Base-by-base conservation (phyloP, 2,113 vertebrate species). In the Poeciliopsis turrubarensis region DNA sequence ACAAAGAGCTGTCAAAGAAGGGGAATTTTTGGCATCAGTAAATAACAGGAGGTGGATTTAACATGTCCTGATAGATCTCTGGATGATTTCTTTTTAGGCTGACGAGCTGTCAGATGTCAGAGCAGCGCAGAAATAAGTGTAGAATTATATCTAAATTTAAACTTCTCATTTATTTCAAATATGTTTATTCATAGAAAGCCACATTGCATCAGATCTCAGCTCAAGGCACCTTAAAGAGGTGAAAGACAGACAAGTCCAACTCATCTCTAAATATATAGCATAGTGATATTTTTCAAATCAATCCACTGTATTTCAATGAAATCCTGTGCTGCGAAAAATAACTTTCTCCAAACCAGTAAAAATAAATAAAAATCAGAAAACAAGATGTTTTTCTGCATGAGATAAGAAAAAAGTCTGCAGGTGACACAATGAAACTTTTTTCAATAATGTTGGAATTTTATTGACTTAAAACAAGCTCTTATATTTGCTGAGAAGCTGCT, bases 51-150 rank as follows among this genome's bases (percentile, higher is more conserved):
- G 69, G 41, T 70, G 70, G 54, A 51, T 67, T 77, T 47, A 62
- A 31, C 22, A n/a, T 27, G 61, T 60, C 78, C 67, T 86, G 77
- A 10, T 72, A 73, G 47, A 68, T 81, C 70, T 76, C 71, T 10
- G 44, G 25, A 44, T 60, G 9, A 10, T 7, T 37, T 79, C 65
- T 79, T 63, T 51, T 34, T 65, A 71, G 72, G 65, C 81, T 83
- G 79, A 87, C 34, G 65, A 86, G 83, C 81, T 81, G 78, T 85
- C 75, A 65, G 27, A 25, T 67, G 60, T 77, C 37, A 30, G 70
- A 72, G 62, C 70, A 65, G n/a, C 70, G 84, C 75, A 54, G 17
- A 25, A 69, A 80, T 82, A 54, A 65, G 39, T 75, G 31, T n/a
- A 0, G 39, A 54, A 67, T n/a, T 15, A 41, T 31, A 47, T 31